Percentiles rank a stretch among this genome's conserved stretches.
Conservation (phyloP, 2,888 invertebrate genomes). For the Perdita meconis region DNA sequence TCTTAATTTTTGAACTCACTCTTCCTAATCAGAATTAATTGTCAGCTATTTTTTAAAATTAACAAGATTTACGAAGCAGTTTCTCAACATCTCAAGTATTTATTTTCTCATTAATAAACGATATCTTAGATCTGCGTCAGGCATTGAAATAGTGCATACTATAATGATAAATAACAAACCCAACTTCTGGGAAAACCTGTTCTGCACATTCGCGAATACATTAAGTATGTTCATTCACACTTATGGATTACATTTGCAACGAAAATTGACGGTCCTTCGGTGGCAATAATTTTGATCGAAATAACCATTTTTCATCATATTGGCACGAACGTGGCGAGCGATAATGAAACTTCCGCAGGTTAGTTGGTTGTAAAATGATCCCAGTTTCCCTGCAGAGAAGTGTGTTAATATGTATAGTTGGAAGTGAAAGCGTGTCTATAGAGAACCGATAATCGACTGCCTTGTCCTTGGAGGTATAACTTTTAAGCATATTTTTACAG, state of each 20-base stretch:
- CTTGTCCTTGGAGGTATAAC: constrained; percentile 10
- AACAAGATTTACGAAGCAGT: not conserved
- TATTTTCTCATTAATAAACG: not conserved
- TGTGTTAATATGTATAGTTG: constrained; percentile 5
- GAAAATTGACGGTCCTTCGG: not conserved
- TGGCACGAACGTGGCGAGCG: not conserved
- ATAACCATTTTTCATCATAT: not conserved
- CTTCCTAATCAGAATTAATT: not conserved
- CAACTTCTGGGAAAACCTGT: constrained; percentile 46
- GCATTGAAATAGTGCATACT: not conserved
- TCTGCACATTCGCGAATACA: constrained; percentile 14
- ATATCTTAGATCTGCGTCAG: not conserved
- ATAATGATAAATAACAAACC: not conserved
- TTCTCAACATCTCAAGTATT: not conserved
- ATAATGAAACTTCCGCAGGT: not conserved
- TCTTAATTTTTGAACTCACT: not conserved
- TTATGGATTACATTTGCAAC: not conserved
- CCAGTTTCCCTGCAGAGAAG: not conserved
- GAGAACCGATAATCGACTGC: constrained; percentile 11
- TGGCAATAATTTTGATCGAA: not conserved
- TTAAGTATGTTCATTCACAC: not conserved
- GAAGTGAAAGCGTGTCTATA: constrained; percentile 44
- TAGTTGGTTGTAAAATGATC: not conserved
- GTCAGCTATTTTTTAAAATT: not conserved
- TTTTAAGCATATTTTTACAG: not conserved